Conservation (phyloP, 2,113 vertebrate species). For the Dryoscopus gambensis region DNA sequence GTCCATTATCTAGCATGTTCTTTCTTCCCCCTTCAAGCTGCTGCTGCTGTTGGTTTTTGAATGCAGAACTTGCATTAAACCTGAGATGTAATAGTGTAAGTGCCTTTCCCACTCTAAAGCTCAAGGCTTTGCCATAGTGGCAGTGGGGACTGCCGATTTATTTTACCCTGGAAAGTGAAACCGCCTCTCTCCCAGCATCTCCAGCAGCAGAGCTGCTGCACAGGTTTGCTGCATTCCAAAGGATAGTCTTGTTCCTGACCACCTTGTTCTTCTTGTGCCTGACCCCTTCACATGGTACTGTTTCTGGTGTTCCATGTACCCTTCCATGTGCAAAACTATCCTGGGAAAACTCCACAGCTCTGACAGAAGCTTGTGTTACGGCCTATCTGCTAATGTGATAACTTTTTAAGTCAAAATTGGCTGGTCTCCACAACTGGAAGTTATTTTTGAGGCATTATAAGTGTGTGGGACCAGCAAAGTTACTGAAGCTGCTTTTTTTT, state of each 20-base stretch:
- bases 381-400: background rate
- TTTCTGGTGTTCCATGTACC: background rate
- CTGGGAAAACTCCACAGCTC: background rate
- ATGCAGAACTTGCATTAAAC: background rate
- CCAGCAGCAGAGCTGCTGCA: background rate
- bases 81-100: background rate
- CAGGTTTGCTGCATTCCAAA: background rate
- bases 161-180: background rate
- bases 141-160: fast-evolving
- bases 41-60: background rate
- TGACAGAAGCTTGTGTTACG: background rate
- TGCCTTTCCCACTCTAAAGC: background rate
- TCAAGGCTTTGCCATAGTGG: background rate
- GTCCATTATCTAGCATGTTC: background rate
- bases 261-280: background rate
- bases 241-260: background rate
- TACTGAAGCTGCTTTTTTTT: background rate
- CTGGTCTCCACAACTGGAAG: background rate
- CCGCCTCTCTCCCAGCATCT: background rate
- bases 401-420: background rate
- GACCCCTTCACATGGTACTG: fast-evolving
- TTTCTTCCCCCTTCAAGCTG: background rate
- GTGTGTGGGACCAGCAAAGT: background rate
- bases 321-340: background rate
- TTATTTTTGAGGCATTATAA: background rate